Evolutionary conservation across 2,113 vertebrate genomes (phyloP).

Genomic region (Bombycilla garrulus): DNA sequence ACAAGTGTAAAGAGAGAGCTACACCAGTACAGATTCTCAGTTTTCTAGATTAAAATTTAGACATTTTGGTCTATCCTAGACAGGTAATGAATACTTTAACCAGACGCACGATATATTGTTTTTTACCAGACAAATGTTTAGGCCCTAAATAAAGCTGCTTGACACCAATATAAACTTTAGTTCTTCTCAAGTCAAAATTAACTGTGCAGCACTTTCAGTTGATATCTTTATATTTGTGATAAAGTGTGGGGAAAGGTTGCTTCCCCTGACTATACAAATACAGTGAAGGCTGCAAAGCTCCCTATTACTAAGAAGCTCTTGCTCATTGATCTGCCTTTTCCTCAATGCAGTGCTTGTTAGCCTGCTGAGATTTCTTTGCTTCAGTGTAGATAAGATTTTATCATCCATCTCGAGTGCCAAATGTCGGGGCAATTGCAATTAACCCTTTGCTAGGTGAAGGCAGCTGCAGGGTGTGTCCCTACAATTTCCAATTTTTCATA

Average conservation of each 20-base stretch:
- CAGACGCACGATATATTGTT: not conserved
- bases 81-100: not conserved
- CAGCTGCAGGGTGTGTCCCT: not conserved
- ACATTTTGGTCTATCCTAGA: not conserved
- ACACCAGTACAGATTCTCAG: not conserved
- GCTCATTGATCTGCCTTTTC: not conserved
- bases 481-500: slow-evolving; percentile 12
- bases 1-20: not conserved
- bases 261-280: not conserved
- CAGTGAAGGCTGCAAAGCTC: not conserved
- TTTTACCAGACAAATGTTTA: not conserved
- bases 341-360: not conserved
- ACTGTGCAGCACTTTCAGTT: not conserved
- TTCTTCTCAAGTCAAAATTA: not conserved
- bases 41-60: not conserved
- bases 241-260: not conserved
- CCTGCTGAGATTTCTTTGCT: not conserved
- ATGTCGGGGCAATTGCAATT: not conserved
- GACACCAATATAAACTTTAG: not conserved
- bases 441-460: not conserved
- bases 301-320: not conserved
- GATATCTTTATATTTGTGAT: not conserved
- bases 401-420: not conserved
- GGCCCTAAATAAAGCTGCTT: not conserved
- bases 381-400: not conserved